Base-by-base conservation (phyloP, 2,797 vertebrate genomes). In the Sparidentex hasta region DNA sequence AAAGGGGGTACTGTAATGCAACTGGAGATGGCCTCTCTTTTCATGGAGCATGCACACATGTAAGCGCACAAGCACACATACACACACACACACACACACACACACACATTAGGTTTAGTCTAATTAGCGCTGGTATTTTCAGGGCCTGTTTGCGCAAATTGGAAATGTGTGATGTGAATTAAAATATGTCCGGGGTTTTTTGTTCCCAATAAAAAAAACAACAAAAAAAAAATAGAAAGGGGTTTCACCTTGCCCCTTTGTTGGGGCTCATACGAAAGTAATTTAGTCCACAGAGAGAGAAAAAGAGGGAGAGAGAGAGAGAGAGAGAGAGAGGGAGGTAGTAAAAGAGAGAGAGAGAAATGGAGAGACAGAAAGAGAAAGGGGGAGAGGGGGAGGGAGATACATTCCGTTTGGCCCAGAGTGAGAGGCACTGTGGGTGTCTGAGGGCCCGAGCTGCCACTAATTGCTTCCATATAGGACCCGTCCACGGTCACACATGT, bases 391-490 rank as follows among this genome's bases (percentile, higher is more conserved):
- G 67, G 84, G 88, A 80, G 87, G 95, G 95, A 94, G 88, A 82
- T 95, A 91, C 92, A 93, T 95, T 96, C 95, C 94, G 94, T 84
- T 96, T 96, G 95, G 95, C 94, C 92, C 92, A 90, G 94, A 94
- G 92, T 93, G 91, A 93, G 89, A 94, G 93, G 94, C 96, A 90
- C 89, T 81, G 94, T 96, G 95, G 95, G 95, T 96, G 96, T 97
- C 95, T 96, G 94, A 95, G 93, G 94, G 91, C 93, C 90, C 89
- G 93, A 71, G 79, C 89, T 96, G 96, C 96, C 96, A 96, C 95
- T 98, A 98, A 98, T 97, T 98, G 96, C 95, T 98, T 98, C 97
- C 97, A 98, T 97, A 96, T 94, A 96, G 94, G 93, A 95, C 86
- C 85, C 62, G 73, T 92, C 80, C 87, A 87, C 46, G 75, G 85